Percentiles rank a stretch among this genome's conserved stretches.
Evolutionary conservation across 2,113 vertebrate genomes (phyloP).

Genomic region (Scomber colias): DNA sequence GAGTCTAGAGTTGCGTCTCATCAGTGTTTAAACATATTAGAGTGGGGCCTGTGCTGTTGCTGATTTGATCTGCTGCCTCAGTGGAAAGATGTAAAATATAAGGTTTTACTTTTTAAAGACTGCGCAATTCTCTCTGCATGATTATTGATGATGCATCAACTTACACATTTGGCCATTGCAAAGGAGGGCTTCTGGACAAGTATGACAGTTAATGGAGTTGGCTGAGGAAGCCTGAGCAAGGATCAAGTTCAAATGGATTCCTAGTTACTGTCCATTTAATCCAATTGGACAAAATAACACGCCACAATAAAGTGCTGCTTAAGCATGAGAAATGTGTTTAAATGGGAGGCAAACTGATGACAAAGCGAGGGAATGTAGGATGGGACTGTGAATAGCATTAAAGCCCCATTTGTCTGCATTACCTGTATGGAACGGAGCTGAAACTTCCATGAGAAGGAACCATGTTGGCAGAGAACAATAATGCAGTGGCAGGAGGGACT

Average conservation of each 20-base stretch:
- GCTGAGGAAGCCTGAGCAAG: constrained; percentile 74
- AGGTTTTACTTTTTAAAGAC: constrained; percentile 83
- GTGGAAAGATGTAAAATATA: constrained; percentile 80
- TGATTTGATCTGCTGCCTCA: constrained; percentile 85
- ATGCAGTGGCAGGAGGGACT: constrained; percentile 79
- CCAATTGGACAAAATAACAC: constrained; percentile 85
- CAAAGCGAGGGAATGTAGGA: constrained; percentile 81
- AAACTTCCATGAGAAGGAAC: constrained; percentile 75
- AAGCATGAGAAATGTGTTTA: constrained; percentile 83
- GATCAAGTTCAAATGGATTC: constrained; percentile 86
- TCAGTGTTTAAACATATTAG: constrained; percentile 84
- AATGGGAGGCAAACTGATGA: constrained; percentile 79
- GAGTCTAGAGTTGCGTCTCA: constrained; percentile 86
- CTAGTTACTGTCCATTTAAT: constrained; percentile 83
- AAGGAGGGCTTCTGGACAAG: constrained; percentile 70
- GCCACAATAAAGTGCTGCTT: constrained; percentile 89
- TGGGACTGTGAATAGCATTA: constrained; percentile 82
- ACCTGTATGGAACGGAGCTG: constrained; percentile 70
- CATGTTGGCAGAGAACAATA: constrained; percentile 77
- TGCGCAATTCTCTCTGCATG: constrained; percentile 62
- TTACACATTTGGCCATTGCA: constrained; percentile 80
- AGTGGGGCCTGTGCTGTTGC: constrained; percentile 72
- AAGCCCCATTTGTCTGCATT: constrained; percentile 84
- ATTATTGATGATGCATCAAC: constrained; percentile 82
- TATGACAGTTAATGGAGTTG: constrained; percentile 85